Conservation (phyloP, 2,888 invertebrate genomes). For the Papilio demoleus region DNA sequence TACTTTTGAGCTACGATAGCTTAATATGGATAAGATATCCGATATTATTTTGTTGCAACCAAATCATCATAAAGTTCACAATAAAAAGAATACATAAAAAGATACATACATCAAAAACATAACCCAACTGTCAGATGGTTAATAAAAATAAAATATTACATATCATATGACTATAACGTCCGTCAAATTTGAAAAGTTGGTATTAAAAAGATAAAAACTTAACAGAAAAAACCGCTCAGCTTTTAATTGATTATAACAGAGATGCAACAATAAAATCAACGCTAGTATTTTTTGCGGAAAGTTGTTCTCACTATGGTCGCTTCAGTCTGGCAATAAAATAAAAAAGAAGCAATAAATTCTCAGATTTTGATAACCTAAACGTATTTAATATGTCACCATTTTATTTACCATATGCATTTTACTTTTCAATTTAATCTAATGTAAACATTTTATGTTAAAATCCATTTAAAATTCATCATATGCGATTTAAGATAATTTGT, state of each 20-base stretch:
- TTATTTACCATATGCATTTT: slow-evolving; percentile 13
- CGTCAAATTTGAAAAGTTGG: not conserved
- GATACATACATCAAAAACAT: too few species aligned
- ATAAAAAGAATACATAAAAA: too few species aligned
- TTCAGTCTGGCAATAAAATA: slow-evolving; percentile 3
- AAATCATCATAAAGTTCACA: not conserved
- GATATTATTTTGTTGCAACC: too few species aligned
- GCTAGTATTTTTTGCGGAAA: not conserved
- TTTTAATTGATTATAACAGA: not conserved
- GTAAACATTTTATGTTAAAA: slow-evolving; percentile 12
- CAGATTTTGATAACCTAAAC: not conserved
- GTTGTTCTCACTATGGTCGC: not conserved
- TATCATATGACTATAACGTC: too few species aligned
- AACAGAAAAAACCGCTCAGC: not conserved
- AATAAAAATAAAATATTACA: too few species aligned
- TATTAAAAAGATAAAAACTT: not conserved
- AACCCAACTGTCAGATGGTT: too few species aligned
- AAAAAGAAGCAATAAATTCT: slow-evolving; percentile 2
- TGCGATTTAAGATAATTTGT: slow-evolving; percentile 17
- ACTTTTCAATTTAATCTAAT: slow-evolving; percentile 13
- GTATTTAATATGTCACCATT: not conserved
- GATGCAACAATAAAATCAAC: not conserved
- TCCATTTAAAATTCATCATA: slow-evolving; percentile 21
- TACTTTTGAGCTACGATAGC: slow-evolving; percentile 62
- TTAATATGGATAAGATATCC: slow-evolving; percentile 51